Conservation (phyloP, 2,113 vertebrate genomes). For the Neodontobutis hainanensis region DNA sequence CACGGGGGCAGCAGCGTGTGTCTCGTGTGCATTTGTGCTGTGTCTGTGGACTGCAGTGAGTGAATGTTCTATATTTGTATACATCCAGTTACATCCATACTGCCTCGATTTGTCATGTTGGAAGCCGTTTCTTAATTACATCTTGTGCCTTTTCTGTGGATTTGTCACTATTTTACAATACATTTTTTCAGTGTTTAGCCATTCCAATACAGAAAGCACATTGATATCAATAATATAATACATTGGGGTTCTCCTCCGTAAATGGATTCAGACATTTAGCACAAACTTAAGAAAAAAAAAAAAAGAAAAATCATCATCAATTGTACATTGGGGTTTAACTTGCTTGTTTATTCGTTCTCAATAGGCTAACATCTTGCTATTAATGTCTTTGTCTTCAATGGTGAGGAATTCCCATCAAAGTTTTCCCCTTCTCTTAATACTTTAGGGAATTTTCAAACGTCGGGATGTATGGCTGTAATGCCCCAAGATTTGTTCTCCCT, state of each 20-base stretch:
- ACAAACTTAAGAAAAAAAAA: slow-evolving; percentile 62
- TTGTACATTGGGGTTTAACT: slow-evolving; percentile 80
- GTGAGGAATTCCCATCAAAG: slow-evolving; percentile 99
- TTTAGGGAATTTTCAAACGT: slow-evolving; percentile 99
- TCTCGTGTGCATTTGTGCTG: slow-evolving; percentile 34
- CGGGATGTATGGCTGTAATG: slow-evolving; percentile 99
- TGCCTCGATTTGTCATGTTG: slow-evolving; percentile 46
- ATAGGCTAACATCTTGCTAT: slow-evolving; percentile 92
- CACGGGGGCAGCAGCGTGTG: slow-evolving; percentile 49
- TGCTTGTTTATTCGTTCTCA: slow-evolving; percentile 71
- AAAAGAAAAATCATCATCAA: slow-evolving; percentile 65
- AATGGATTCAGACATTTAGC: slow-evolving; percentile 83
- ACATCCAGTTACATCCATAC: slow-evolving; percentile 46
- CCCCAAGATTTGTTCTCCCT: slow-evolving; percentile 99
- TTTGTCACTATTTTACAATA: slow-evolving; percentile 73
- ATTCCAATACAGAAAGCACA: slow-evolving; percentile 72
- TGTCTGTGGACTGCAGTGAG: slow-evolving; percentile 38
- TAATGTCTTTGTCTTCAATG: slow-evolving; percentile 99
- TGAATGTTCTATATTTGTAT: slow-evolving; percentile 11
- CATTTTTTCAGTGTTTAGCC: slow-evolving; percentile 68
- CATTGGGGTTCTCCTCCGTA: slow-evolving; percentile 61
- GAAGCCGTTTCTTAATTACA: slow-evolving; percentile 77
- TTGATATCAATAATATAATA: slow-evolving; percentile 62
- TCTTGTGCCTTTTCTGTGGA: slow-evolving; percentile 74
- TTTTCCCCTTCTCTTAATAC: slow-evolving; percentile 99